A percentile compares a stretch with the other conserved stretches of the same genome.
Evolutionary conservation across 2,888 invertebrate species (phyloP).

Genomic region (Cryptus armator): DNA sequence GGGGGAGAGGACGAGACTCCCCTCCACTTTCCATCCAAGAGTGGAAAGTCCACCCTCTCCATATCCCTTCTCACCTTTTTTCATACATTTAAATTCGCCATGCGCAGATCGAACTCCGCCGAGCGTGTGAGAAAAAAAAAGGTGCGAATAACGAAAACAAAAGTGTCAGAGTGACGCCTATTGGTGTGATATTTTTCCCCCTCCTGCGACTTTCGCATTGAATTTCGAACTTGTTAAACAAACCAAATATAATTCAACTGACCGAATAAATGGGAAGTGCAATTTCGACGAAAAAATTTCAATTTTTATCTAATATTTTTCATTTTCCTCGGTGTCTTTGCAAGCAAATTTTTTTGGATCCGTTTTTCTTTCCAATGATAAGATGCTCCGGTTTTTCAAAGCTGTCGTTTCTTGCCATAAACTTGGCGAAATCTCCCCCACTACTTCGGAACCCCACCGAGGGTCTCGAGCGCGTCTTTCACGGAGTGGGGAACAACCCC

Average conservation of each 20-base stretch:
- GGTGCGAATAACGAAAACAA: conserved; percentile 75
- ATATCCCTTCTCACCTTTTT: conserved; percentile 33
- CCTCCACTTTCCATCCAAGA: conserved; percentile 61
- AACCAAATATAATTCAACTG: not conserved
- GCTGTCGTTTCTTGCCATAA: conserved; percentile 55
- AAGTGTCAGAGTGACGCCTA: conserved; percentile 84
- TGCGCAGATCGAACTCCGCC: conserved; percentile 75
- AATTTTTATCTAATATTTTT: not conserved
- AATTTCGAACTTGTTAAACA: not conserved
- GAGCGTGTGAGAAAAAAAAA: conserved; percentile 39
- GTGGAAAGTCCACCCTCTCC: conserved; percentile 51
- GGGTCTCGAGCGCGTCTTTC: conserved; percentile 31
- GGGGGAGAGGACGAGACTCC: conserved; percentile 64
- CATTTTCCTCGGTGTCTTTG: not conserved
- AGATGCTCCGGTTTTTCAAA: conserved; percentile 39
- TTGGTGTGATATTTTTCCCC: conserved; percentile 80
- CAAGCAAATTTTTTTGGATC: conserved; percentile 53
- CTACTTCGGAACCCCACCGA: conserved; percentile 43
- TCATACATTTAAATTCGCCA: conserved; percentile 81
- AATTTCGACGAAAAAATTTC: not conserved
- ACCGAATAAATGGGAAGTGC: not conserved
- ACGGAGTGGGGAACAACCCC: conserved; percentile 50
- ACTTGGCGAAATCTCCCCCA: conserved; percentile 63
- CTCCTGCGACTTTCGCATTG: not conserved
- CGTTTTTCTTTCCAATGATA: conserved; percentile 71